These are phyloP conservation scores for Sarcophilus harrisii DNA, from an alignment of 2,797 vertebrate genomes.

Conservation along the genomic window DNA sequence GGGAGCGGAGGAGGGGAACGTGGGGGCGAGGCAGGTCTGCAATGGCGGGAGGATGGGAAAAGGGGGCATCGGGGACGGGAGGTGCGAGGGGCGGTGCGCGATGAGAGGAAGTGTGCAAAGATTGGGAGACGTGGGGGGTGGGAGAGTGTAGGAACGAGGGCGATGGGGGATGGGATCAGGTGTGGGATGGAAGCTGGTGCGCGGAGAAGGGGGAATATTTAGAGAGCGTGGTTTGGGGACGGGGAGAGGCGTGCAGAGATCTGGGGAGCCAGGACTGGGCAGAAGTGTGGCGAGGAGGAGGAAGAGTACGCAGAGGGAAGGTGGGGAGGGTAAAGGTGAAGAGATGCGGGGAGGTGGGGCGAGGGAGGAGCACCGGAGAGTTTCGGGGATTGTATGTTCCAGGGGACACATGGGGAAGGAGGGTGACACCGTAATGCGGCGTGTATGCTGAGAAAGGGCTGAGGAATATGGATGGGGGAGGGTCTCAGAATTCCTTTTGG, in stretches of 20 bases:
- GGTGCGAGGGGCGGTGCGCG: too few species aligned
- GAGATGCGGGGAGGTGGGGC: background rate
- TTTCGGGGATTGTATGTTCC: too few species aligned
- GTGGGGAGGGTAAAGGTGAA: background rate
- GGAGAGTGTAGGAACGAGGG: background rate
- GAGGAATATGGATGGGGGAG: background rate
- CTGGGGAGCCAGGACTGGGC: background rate
- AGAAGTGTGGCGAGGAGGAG: background rate
- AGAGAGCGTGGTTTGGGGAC: background rate
- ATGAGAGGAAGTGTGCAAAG: background rate
- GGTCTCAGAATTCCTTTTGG: background rate
- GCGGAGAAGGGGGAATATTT: background rate
- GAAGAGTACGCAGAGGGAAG: background rate
- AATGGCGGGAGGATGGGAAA: too few species aligned
- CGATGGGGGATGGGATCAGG: fast-evolving
- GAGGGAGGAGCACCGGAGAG: background rate
- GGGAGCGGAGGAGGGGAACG: background rate
- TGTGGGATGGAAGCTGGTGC: too few species aligned
- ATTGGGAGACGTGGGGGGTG: background rate
- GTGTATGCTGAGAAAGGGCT: background rate
- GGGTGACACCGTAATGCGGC: background rate
- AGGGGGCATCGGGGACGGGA: background rate
- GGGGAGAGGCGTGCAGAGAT: background rate
- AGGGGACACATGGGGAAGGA: background rate
- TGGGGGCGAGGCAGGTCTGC: background rate